A percentile compares a stretch with the other conserved stretches of the same genome.
These are phyloP conservation scores for Liodrosophila aerea DNA, from an alignment of 2,888 invertebrate genomes.

Conservation along the genomic window DNA sequence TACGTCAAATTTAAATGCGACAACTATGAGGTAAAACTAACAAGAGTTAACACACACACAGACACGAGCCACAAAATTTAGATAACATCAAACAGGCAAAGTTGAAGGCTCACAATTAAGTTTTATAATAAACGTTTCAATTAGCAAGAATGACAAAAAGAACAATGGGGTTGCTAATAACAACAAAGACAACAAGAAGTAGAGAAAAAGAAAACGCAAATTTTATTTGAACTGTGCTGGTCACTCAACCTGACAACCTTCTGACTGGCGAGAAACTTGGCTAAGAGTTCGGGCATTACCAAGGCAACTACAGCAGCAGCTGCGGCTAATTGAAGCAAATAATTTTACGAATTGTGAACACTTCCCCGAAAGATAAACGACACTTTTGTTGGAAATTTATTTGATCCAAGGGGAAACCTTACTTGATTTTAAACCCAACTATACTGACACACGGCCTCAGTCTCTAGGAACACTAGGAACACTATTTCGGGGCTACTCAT, in stretches of 20 bases:
- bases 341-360: slow-evolving; percentile 32
- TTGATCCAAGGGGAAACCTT: slow-evolving; percentile 44
- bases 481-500: too few species aligned
- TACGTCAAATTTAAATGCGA: neutral
- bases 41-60: slow-evolving; percentile 7
- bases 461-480: too few species aligned
- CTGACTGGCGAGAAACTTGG: slow-evolving; percentile 41
- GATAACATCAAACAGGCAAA: slow-evolving; percentile 18
- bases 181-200: slow-evolving; percentile 2
- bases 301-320: slow-evolving; percentile 54
- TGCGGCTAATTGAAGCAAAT: slow-evolving; percentile 67
- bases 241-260: slow-evolving; percentile 26
- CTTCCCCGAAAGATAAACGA: slow-evolving; percentile 48
- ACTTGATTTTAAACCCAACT: neutral
- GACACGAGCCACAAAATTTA: slow-evolving; percentile 1
- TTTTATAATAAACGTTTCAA: slow-evolving; percentile 66
- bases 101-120: slow-evolving; percentile 51
- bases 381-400: slow-evolving; percentile 65
- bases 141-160: slow-evolving; percentile 53
- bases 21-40: slow-evolving; percentile 1
- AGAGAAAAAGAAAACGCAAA: slow-evolving; percentile 17
- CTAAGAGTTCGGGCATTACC: slow-evolving; percentile 51
- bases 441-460: too few species aligned
- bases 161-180: slow-evolving; percentile 14
- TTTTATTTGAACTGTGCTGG: slow-evolving; percentile 34